Base-by-base conservation (phyloP, 2,797 vertebrate genomes). In the Micrastur ruficollis region DNA sequence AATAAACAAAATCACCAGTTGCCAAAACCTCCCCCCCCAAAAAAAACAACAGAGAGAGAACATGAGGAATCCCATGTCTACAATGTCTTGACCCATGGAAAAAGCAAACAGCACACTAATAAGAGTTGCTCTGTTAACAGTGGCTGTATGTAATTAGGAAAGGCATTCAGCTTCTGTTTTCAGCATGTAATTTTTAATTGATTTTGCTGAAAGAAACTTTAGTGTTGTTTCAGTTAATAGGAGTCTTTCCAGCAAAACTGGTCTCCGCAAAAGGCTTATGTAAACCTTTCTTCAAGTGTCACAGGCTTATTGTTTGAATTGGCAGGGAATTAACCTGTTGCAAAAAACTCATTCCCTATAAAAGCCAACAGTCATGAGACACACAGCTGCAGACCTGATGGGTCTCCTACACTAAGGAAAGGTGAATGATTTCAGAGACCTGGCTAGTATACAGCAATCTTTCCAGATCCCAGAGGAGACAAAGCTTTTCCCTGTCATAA, bases 191-290 rank as follows among this genome's bases (percentile, higher is more conserved):
- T 75, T 95, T 92, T 81, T 84, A 96, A 96, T 93, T 89, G 79
- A 94, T 94, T 94, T 91, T 81, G 63, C 81, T 92, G 86, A 96
- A 92, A 93, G 90, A 82, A 95, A 94, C 79, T 46, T 49, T 31
- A 70, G 15, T 36, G 86, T 70, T 95, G 71, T 88, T 89, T 91
- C 50, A 90, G 67, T 63, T 85, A 89, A 66, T 56, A 93, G 59
- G 49, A 88, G 87, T 55, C 87, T 92, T 94, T 90, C 94, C 91
- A 85, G 79, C 81, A 97, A 93, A 95, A 95, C 75, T 63, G 44
- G 83, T 92, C 90, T 85, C 83, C 4, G 0, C 80, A 85, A 92
- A 92, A 93, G 67, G 63, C 74, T 95, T 92, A 83, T 59, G 55
- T 93, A 95, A 96, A 89, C 83, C 81, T 71, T 82, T 31, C 71